phyloP scores from a whole-genome alignment of 2,113 vertebrate genomes.

The Rhinoderma darwinii region DNA sequence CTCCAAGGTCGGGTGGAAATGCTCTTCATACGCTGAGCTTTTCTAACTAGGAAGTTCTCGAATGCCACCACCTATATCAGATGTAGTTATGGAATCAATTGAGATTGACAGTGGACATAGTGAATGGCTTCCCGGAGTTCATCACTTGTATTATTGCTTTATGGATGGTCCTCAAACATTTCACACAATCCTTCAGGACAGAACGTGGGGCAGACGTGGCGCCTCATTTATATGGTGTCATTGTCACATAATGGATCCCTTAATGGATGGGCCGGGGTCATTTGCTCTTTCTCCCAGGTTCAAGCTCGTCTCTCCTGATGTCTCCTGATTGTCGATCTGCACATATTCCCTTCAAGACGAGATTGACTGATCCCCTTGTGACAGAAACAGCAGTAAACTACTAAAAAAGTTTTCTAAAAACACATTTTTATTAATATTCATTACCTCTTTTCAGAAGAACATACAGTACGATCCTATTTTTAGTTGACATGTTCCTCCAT shows the following conservation, averaged over 20 bases:
- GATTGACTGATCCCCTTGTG: background rate
- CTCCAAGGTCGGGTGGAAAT: no score
- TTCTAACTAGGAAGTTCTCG: background rate
- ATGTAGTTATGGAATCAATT: no score
- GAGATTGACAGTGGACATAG: no score
- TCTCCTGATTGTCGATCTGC: background rate
- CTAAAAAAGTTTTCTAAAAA: conserved; percentile 1
- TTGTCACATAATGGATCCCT: background rate
- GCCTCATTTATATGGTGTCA: background rate
- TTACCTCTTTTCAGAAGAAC: conserved; percentile 17
- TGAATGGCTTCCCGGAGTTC: no score
- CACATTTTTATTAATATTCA: conserved; percentile 46
- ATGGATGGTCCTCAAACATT: no score
- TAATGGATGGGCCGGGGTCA: background rate
- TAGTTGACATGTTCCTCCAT: conserved; percentile 9
- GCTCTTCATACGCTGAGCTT: no score
- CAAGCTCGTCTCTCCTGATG: background rate
- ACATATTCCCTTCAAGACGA: background rate
- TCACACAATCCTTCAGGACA: background rate
- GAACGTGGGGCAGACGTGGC: background rate
- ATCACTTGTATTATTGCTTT: no score
- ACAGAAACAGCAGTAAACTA: background rate
- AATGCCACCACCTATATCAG: background rate
- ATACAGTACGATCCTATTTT: background rate
- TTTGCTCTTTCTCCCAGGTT: background rate